Conservation (phyloP, 2,113 vertebrate genomes). For the Progne subis region DNA sequence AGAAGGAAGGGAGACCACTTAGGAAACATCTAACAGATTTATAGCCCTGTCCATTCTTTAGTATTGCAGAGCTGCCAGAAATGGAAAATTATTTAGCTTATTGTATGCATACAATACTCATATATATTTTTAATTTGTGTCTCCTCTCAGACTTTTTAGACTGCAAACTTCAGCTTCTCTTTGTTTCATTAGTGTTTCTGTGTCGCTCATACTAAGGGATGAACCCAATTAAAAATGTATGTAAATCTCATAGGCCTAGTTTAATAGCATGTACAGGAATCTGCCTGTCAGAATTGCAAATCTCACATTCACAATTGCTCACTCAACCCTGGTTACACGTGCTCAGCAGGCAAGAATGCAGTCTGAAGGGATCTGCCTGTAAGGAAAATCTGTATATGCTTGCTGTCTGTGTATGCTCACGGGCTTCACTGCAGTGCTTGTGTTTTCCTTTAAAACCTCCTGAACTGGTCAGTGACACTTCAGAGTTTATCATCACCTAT, state of each 20-base stretch:
- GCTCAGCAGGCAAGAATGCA: neutral
- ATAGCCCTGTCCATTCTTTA: neutral
- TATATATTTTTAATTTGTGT: neutral
- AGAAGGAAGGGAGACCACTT: neutral
- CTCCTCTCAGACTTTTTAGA: neutral
- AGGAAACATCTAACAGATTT: neutral
- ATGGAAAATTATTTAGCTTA: neutral
- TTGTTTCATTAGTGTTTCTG: neutral
- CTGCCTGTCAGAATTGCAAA: neutral
- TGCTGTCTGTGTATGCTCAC: neutral
- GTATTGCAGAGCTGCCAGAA: neutral
- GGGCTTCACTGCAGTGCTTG: neutral
- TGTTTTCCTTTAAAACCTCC: neutral
- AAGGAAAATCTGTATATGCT: neutral
- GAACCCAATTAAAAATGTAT: neutral
- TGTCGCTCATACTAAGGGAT: neutral
- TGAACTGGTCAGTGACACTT: neutral
- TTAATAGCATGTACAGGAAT: neutral
- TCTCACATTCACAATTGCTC: neutral
- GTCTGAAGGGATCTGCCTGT: neutral
- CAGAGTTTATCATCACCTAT: neutral
- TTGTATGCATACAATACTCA: neutral
- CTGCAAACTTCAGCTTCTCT: neutral
- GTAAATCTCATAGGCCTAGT: neutral
- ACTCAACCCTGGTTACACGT: rapidly evolving